Evolutionary conservation across 2,797 vertebrate genomes (phyloP).

Genomic region (Microhierax caerulescens): DNA sequence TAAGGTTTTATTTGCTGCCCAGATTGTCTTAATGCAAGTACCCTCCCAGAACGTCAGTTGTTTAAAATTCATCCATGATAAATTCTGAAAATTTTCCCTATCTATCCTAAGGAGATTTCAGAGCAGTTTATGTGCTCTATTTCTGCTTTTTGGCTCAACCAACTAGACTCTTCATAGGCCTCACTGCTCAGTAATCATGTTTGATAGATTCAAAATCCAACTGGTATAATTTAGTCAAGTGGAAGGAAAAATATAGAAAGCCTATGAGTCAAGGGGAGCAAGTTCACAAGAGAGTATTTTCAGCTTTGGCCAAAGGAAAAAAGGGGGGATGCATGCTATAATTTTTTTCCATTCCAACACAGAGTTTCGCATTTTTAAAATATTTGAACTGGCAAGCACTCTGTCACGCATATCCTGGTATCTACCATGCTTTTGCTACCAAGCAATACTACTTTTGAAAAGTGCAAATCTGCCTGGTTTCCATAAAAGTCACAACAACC

Average conservation of each 20-base stretch:
- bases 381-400: neutral
- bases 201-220: slow-evolving; percentile 24
- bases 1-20: neutral
- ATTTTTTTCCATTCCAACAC: neutral
- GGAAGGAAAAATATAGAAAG: neutral
- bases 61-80: neutral
- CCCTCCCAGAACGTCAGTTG: neutral
- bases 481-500: neutral
- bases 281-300: neutral
- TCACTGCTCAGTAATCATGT: neutral
- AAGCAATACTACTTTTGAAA: neutral
- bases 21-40: neutral
- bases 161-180: neutral
- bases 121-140: neutral
- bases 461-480: neutral
- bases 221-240: neutral
- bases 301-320: neutral
- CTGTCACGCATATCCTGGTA: neutral
- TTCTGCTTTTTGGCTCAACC: neutral
- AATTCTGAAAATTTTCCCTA: neutral
- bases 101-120: neutral
- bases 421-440: neutral
- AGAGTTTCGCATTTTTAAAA: neutral
- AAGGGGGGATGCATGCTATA: neutral
- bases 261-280: neutral